These are phyloP conservation scores for Cylloceria caligata DNA, from an alignment of 2,888 invertebrate genomes.

Conservation along the genomic window DNA sequence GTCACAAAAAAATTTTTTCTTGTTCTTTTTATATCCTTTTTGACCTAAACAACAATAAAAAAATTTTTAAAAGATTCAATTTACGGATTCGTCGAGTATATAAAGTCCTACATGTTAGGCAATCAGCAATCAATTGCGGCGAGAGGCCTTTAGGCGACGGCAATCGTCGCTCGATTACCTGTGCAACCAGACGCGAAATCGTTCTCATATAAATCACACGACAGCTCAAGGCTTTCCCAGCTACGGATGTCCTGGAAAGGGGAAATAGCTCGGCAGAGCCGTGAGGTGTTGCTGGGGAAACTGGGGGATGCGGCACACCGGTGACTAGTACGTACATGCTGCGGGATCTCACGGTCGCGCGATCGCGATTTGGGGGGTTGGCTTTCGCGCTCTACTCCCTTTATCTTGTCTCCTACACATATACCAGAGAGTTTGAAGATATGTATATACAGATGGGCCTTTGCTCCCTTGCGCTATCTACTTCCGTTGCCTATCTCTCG, in stretches of 20 bases:
- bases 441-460: conserved; percentile 9
- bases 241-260: conserved; percentile 64
- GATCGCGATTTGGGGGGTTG: conserved; percentile 58
- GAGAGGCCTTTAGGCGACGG: conserved; percentile 62
- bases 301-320: conserved; percentile 45
- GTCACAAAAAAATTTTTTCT: not conserved
- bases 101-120: conserved; percentile 25
- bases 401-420: conserved; percentile 49
- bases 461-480: conserved; percentile 33
- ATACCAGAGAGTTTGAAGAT: not conserved
- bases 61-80: conserved; percentile 10
- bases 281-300: conserved; percentile 50
- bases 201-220: conserved; percentile 82
- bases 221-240: conserved; percentile 70
- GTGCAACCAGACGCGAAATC: conserved; percentile 78
- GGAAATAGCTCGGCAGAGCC: conserved; percentile 43
- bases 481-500: conserved; percentile 48
- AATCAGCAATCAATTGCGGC: conserved; percentile 80
- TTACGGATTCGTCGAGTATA: conserved; percentile 25
- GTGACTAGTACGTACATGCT: conserved; percentile 64
- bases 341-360: conserved; percentile 49
- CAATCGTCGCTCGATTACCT: conserved; percentile 81
- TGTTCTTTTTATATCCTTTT: not conserved
- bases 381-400: conserved; percentile 51
- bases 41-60: not conserved